A percentile compares a stretch with the other conserved stretches of the same genome.
Evolutionary conservation across 1,140 invertebrate genomes (phyloP).

Genomic region (Drosophila bipectinata): DNA sequence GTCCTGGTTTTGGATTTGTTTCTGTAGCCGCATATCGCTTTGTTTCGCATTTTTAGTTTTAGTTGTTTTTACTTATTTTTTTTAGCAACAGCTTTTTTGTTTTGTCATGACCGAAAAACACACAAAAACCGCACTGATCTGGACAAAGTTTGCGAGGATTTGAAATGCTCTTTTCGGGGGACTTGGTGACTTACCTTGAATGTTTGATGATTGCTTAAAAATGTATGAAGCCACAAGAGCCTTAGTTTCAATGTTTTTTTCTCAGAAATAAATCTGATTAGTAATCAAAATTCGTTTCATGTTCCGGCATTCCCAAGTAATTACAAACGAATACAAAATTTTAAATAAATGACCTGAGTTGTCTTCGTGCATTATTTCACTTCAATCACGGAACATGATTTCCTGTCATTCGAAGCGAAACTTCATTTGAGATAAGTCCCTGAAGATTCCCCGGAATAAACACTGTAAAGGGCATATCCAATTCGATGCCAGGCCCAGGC

Average conservation of each 20-base stretch:
- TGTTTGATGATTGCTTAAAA: conserved; percentile 3
- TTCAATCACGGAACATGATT: conserved; percentile 33
- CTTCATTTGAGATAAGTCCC: conserved; percentile 5
- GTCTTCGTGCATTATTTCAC: conserved; percentile 12
- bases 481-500: conserved; percentile 37
- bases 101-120: conserved; percentile 57
- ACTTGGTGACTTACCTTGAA: neutral
- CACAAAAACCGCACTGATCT: conserved; percentile 41
- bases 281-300: neutral
- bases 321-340: neutral
- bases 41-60: conserved; percentile 65
- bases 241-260: neutral
- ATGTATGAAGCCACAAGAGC: neutral
- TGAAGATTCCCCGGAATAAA: conserved; percentile 21
- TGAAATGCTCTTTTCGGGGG: conserved; percentile 29
- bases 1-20: conserved; percentile 42
- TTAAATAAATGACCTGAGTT: conserved; percentile 8
- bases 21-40: conserved; percentile 46
- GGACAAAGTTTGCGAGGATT: conserved; percentile 20
- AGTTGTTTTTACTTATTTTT: conserved; percentile 33
- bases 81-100: conserved; percentile 25
- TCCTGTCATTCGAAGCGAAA: conserved; percentile 15
- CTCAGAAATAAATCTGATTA: neutral
- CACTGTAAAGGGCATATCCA: conserved; percentile 44
- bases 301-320: neutral